These are phyloP conservation scores for Mohoua ochrocephala DNA, from an alignment of 2,113 vertebrate genomes.

Conservation along the genomic window DNA sequence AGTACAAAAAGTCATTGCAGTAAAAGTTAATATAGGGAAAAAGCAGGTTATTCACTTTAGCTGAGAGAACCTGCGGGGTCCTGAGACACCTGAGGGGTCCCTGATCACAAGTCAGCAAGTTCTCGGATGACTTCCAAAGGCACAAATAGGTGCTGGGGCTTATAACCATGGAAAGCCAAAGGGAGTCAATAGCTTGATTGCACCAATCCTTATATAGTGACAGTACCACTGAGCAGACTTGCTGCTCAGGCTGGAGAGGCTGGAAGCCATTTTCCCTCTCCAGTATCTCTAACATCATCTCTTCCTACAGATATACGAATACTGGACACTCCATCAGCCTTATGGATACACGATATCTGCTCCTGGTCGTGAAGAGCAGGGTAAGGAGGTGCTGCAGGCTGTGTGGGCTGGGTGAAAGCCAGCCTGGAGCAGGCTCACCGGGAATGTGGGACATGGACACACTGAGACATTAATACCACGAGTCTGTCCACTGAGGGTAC, in stretches of 20 bases:
- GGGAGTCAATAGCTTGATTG: neutral
- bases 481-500: neutral
- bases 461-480: accelerated
- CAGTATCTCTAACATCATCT: neutral
- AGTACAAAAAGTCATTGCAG: neutral
- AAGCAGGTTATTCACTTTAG: neutral
- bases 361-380: neutral
- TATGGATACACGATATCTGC: accelerated
- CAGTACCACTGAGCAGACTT: neutral
- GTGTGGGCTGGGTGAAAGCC: neutral
- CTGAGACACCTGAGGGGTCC: too few species aligned
- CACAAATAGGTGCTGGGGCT: neutral
- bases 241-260: neutral
- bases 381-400: neutral
- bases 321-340: neutral
- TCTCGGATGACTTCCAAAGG: slow-evolving; percentile 26
- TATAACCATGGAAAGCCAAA: neutral
- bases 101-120: slow-evolving; percentile 4
- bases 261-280: neutral
- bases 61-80: too few species aligned
- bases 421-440: neutral
- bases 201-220: neutral
- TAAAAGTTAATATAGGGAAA: neutral
- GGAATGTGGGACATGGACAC: neutral
- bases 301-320: neutral